These are phyloP conservation scores for Natrix natrix DNA, from an alignment of 2,797 vertebrate genomes.

Conservation along the genomic window DNA sequence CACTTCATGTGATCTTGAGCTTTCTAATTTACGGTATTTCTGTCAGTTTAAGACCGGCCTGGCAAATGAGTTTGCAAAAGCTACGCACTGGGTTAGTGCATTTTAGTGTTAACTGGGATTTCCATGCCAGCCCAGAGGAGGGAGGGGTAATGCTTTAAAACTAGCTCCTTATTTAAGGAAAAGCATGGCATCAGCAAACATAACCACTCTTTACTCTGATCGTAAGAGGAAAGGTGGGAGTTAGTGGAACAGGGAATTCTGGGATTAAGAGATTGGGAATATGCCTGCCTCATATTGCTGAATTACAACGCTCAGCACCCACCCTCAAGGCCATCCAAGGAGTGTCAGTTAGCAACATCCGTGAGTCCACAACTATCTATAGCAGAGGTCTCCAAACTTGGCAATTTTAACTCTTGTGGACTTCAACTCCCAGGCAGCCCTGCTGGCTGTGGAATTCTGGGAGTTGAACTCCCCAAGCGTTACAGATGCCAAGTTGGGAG, in stretches of 20 bases:
- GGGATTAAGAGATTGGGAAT: background rate
- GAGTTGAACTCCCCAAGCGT: background rate
- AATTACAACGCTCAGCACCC: background rate
- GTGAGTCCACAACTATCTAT: background rate
- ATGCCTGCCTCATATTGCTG: background rate
- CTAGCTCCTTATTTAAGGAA: background rate
- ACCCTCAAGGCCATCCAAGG: background rate
- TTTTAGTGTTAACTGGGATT: background rate
- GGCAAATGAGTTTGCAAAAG: background rate
- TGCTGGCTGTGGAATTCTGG: background rate
- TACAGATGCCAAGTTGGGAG: background rate
- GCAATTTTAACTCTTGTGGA: background rate
- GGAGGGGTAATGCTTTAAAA: background rate
- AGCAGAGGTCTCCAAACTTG: background rate
- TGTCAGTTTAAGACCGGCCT: background rate
- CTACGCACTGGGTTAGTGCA: background rate
- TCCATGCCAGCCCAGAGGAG: background rate
- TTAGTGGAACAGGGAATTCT: background rate
- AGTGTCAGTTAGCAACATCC: background rate
- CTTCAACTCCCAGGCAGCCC: background rate
- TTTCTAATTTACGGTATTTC: background rate
- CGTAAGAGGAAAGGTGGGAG: background rate
- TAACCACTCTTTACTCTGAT: background rate
- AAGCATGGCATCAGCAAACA: background rate
- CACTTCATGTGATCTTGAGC: too few species aligned